Percentiles rank a stretch among this genome's conserved stretches.
Conservation (phyloP, 1,140 invertebrate genomes). For the Coptotermes formosanus region DNA sequence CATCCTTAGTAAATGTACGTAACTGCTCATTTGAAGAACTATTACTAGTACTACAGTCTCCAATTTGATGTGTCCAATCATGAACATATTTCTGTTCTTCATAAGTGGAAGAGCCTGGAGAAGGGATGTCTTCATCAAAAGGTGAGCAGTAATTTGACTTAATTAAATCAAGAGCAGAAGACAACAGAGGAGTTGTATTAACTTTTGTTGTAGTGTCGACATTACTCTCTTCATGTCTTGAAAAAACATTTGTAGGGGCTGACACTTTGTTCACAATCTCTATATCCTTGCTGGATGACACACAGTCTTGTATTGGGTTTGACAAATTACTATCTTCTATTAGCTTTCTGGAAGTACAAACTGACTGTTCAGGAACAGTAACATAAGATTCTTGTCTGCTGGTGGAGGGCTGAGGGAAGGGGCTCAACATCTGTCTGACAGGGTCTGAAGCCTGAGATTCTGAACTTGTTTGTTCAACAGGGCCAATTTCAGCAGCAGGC, state of each 20-base stretch:
- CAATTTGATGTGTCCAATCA: background rate
- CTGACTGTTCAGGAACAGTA: slow-evolving; percentile 5
- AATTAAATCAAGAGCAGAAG: background rate
- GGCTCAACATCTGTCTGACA: background rate
- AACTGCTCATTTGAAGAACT: background rate
- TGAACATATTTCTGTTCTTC: background rate
- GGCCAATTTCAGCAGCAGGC: background rate
- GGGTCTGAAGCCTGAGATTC: background rate
- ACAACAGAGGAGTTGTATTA: background rate
- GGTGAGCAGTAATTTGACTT: background rate
- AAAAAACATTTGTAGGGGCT: background rate
- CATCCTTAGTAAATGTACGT: background rate
- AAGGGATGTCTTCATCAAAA: slow-evolving; percentile 3
- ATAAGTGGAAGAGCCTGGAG: background rate
- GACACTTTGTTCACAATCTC: background rate
- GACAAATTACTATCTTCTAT: background rate
- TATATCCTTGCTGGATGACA: slow-evolving; percentile 27
- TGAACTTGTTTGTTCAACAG: background rate
- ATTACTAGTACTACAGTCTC: background rate
- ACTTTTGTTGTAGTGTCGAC: slow-evolving; percentile 17
- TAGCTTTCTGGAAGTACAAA: background rate
- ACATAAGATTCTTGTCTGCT: background rate
- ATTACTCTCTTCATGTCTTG: background rate
- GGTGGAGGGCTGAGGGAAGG: background rate
- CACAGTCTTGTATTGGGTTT: background rate